Conservation (phyloP, 2,888 invertebrate species). For the Dendrolimus pini region DNA sequence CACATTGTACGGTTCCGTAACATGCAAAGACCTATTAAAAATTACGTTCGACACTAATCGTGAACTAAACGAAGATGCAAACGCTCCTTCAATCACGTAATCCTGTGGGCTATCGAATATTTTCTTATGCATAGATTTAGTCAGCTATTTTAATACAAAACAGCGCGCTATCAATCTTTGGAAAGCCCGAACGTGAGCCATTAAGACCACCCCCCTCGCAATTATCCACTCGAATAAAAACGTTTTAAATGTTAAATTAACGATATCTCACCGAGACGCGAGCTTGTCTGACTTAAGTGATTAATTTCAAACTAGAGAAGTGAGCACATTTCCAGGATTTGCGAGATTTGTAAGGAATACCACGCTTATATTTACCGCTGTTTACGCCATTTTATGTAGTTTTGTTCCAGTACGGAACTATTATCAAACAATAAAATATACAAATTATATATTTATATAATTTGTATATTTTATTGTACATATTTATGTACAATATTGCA, state of each 20-base stretch:
- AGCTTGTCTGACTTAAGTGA: conserved; percentile 62
- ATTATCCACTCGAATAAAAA: conserved; percentile 74
- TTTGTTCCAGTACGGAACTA: neutral
- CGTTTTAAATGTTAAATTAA: conserved; percentile 74
- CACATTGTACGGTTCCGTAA: too few species aligned
- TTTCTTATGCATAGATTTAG: conserved; percentile 65
- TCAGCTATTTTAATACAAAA: conserved; percentile 64
- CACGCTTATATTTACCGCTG: conserved; percentile 30
- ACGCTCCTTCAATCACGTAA: conserved; percentile 52
- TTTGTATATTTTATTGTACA: too few species aligned
- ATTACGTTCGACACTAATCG: too few species aligned
- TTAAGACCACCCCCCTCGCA: conserved; percentile 63
- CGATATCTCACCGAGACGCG: conserved; percentile 64
- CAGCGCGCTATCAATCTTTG: conserved; percentile 68
- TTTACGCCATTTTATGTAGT: too few species aligned
- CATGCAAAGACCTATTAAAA: too few species aligned
- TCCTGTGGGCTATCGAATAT: conserved; percentile 53
- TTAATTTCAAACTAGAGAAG: conserved; percentile 50
- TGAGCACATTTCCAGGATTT: conserved; percentile 22
- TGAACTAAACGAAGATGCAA: conserved; percentile 32
- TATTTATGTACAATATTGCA: too few species aligned
- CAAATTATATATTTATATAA: neutral
- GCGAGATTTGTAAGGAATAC: conserved; percentile 22
- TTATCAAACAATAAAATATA: conserved; percentile 10
- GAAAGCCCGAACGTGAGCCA: conserved; percentile 59